These are phyloP conservation scores for Myodes glareolus DNA, from an alignment of 2,113 vertebrate species.

Conservation along the genomic window DNA sequence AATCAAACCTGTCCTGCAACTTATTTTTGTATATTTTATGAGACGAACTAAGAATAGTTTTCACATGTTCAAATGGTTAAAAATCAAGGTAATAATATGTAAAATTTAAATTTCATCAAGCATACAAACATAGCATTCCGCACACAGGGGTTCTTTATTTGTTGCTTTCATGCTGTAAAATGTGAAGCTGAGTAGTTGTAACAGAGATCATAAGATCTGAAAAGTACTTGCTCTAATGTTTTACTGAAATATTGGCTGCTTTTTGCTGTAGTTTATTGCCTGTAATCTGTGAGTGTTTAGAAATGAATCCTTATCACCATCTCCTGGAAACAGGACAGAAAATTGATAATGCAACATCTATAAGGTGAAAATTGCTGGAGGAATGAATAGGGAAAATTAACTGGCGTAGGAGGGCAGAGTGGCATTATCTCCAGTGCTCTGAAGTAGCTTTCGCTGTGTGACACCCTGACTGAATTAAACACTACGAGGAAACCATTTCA, in stretches of 20 bases:
- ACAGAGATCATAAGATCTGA: background rate
- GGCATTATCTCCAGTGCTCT: background rate
- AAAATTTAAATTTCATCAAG: background rate
- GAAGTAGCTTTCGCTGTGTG: background rate
- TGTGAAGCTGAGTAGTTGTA: background rate
- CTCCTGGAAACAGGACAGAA: constrained; percentile 4
- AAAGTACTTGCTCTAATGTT: background rate
- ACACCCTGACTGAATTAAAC: background rate
- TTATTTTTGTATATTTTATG: background rate
- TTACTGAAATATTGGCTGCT: background rate
- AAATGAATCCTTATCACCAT: background rate
- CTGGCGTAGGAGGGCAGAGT: background rate
- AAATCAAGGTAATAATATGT: background rate
- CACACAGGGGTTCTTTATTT: background rate
- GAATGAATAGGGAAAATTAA: background rate
- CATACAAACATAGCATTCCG: background rate
- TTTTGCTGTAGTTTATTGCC: background rate
- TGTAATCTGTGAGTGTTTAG: background rate
- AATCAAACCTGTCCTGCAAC: background rate
- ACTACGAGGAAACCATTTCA: background rate
- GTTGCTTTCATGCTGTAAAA: background rate
- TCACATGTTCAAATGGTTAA: constrained; percentile 20
- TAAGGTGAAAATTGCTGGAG: background rate
- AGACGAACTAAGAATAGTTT: background rate
- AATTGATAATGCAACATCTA: background rate